A percentile compares a stretch with the other conserved stretches of the same genome.
Conservation (phyloP, 2,113 vertebrate species). For the Pygoscelis adeliae region DNA sequence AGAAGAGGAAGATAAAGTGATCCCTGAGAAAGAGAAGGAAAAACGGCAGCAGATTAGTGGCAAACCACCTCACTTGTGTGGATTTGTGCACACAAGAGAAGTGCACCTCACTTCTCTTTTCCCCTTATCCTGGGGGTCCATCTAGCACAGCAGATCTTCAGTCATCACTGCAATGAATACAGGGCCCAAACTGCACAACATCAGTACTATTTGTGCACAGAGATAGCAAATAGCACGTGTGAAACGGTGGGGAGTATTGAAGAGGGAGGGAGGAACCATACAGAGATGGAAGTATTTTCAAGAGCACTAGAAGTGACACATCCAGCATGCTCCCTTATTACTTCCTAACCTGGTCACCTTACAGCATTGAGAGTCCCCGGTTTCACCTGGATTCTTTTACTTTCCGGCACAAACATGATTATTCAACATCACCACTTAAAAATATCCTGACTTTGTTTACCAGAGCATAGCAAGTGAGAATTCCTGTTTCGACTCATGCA, state of each 20-base stretch:
- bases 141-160: neutral
- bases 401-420: neutral
- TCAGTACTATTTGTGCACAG: neutral
- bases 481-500: neutral
- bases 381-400: neutral
- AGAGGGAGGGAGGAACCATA: neutral
- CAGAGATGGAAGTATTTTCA: neutral
- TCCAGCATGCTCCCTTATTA: neutral
- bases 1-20: neutral
- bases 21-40: neutral
- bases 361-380: neutral
- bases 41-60: neutral
- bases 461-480: neutral
- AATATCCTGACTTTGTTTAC: neutral
- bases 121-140: fast-evolving
- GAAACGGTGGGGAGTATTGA: neutral
- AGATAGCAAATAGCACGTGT: neutral
- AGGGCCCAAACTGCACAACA: neutral
- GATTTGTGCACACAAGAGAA: neutral
- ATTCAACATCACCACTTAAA: neutral
- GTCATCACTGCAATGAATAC: neutral
- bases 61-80: neutral
- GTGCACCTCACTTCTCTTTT: neutral
- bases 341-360: neutral
- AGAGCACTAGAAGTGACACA: neutral